A percentile compares a stretch with the other conserved stretches of the same genome.
Evolutionary conservation across 2,888 invertebrate species (phyloP).

Genomic region (Drosophila planitibia): DNA sequence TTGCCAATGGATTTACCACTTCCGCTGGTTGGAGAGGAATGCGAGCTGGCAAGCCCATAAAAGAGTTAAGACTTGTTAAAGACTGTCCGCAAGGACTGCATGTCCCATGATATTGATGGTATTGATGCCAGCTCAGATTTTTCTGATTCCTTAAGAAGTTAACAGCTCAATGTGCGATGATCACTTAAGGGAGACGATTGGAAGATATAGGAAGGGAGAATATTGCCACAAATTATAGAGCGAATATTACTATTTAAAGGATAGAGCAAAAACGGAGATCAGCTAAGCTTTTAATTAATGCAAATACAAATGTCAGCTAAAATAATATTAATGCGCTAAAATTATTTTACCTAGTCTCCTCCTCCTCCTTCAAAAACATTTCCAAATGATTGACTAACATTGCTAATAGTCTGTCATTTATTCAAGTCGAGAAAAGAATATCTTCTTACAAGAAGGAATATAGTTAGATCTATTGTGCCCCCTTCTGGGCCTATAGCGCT

Average conservation of each 20-base stretch:
- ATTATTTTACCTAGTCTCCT: not conserved
- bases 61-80: conserved; percentile 30
- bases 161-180: not conserved
- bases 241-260: not conserved
- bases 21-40: not conserved
- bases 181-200: not conserved
- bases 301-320: not conserved
- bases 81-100: conserved; percentile 3
- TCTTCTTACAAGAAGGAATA: not conserved
- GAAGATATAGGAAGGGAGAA: too few relatives aligned
- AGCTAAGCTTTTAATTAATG: not conserved
- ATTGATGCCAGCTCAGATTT: not conserved
- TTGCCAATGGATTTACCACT: conserved; percentile 43
- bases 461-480: not conserved
- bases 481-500: not conserved
- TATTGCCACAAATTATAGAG: not conserved
- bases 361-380: not conserved
- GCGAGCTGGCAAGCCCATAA: conserved; percentile 3
- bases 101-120: not conserved
- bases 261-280: not conserved
- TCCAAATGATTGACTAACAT: not conserved
- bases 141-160: not conserved
- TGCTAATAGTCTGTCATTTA: not conserved
- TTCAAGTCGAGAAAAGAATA: not conserved
- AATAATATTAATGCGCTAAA: too few relatives aligned